Evolutionary conservation across 1,140 invertebrate species (phyloP).

Genomic region (Bombus superbus): DNA sequence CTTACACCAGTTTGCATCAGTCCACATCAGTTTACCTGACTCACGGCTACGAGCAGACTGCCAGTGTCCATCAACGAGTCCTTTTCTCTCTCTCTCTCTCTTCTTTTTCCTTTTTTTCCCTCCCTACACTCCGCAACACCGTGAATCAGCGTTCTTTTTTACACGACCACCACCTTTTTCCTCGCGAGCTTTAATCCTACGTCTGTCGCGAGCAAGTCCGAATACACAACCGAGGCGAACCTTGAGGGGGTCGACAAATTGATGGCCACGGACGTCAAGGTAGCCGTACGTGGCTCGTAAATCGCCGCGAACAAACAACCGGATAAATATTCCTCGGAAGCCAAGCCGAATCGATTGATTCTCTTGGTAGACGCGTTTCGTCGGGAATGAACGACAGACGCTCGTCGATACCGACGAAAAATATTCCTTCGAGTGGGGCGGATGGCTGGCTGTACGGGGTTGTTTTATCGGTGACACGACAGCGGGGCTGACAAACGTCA

Average conservation of each 20-base stretch:
- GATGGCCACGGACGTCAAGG: slow-evolving; percentile 9
- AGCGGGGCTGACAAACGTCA: neutral
- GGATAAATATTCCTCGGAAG: neutral
- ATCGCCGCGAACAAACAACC: slow-evolving; percentile 22
- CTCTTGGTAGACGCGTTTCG: neutral
- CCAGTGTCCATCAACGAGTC: slow-evolving; percentile 36
- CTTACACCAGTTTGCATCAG: slow-evolving; percentile 58
- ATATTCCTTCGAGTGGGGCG: neutral
- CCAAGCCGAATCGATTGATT: neutral
- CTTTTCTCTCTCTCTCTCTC: neutral
- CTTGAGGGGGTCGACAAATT: slow-evolving; percentile 25
- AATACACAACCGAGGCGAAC: neutral
- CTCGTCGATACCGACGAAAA: neutral
- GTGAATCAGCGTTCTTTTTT: slow-evolving; percentile 53
- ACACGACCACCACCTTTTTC: neutral
- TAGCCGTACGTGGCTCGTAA: neutral
- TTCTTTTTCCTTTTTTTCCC: neutral
- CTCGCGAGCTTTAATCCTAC: neutral
- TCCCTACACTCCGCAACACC: neutral
- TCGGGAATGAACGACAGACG: neutral
- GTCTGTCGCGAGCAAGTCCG: neutral
- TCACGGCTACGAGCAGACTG: slow-evolving; percentile 22
- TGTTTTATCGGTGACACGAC: slow-evolving; percentile 8
- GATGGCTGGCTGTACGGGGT: neutral
- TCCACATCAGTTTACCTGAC: slow-evolving; percentile 61